Percentiles rank a stretch among this genome's conserved stretches.
phyloP scores from a whole-genome alignment of 2,888 invertebrate species.

The Nephrotoma guestfalica region DNA sequence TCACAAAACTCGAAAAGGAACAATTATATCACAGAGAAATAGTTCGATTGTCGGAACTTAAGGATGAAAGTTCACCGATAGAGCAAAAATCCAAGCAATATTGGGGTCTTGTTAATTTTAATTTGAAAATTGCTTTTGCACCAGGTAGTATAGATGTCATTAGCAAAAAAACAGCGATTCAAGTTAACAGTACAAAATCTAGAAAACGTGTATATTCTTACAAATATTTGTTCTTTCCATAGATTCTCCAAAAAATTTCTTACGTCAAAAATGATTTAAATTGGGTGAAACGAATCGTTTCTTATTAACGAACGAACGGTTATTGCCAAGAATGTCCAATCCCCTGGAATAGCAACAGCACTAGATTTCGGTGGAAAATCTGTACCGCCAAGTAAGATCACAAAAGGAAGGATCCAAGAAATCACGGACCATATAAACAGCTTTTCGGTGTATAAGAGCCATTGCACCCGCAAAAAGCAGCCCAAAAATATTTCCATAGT shows the following conservation, averaged over 20 bases:
- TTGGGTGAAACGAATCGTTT: slow-evolving; percentile 13
- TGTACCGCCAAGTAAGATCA: slow-evolving; percentile 6
- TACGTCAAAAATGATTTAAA: slow-evolving; percentile 14
- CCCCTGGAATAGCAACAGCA: not conserved
- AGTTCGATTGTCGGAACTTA: not conserved
- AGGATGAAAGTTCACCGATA: not conserved
- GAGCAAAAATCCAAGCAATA: slow-evolving; percentile 1
- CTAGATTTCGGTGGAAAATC: slow-evolving; percentile 10
- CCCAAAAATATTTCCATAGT: slow-evolving; percentile 6
- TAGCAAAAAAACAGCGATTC: not conserved
- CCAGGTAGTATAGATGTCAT: not conserved
- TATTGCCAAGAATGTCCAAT: slow-evolving; percentile 11
- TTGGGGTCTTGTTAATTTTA: not conserved
- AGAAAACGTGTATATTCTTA: too few species aligned
- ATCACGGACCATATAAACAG: slow-evolving; percentile 8
- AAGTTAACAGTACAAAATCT: not conserved
- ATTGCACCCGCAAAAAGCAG: slow-evolving; percentile 8
- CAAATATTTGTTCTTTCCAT: too few species aligned
- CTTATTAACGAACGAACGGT: slow-evolving; percentile 13
- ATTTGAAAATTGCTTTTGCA: not conserved
- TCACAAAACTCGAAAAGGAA: not conserved
- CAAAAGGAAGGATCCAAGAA: slow-evolving; percentile 5
- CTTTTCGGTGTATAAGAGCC: slow-evolving; percentile 5
- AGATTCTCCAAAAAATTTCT: too few species aligned
- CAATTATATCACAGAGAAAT: not conserved